phyloP scores from a whole-genome alignment of 2,888 invertebrate species.

The Andrena bucephala region DNA sequence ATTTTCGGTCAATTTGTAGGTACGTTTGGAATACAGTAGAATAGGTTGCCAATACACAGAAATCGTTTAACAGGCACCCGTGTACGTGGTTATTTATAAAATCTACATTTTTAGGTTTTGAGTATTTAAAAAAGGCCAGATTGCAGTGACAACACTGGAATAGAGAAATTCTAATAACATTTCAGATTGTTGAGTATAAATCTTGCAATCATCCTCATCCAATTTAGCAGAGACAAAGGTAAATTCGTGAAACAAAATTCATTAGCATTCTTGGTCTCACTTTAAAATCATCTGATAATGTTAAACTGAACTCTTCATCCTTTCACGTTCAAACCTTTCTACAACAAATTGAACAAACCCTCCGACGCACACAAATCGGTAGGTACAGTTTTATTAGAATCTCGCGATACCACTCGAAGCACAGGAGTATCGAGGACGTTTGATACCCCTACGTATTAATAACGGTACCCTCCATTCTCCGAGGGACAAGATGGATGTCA shows the following conservation, averaged over 20 bases:
- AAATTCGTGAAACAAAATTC: too few relatives aligned
- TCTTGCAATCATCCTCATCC: too few relatives aligned
- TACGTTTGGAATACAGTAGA: background rate
- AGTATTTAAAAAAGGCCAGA: too few relatives aligned
- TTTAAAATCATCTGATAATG: background rate
- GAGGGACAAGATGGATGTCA: constrained; percentile 41
- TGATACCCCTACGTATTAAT: constrained; percentile 35
- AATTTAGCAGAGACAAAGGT: too few relatives aligned
- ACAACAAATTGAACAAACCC: background rate
- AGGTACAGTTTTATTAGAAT: background rate
- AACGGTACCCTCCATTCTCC: constrained; percentile 12
- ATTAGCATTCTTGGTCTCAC: too few relatives aligned
- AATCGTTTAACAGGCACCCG: too few relatives aligned
- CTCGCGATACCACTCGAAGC: background rate
- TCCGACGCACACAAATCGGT: background rate
- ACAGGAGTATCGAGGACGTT: constrained; percentile 16
- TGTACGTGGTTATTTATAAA: too few relatives aligned
- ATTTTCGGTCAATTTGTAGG: background rate
- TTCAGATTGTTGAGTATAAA: too few relatives aligned
- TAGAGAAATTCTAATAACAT: too few relatives aligned
- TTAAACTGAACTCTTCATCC: background rate
- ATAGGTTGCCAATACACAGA: too few relatives aligned
- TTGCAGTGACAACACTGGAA: too few relatives aligned
- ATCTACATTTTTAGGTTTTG: too few relatives aligned
- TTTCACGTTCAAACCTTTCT: background rate